phyloP scores from a whole-genome alignment of 2,888 invertebrate genomes.

The Taenaris catops region DNA sequence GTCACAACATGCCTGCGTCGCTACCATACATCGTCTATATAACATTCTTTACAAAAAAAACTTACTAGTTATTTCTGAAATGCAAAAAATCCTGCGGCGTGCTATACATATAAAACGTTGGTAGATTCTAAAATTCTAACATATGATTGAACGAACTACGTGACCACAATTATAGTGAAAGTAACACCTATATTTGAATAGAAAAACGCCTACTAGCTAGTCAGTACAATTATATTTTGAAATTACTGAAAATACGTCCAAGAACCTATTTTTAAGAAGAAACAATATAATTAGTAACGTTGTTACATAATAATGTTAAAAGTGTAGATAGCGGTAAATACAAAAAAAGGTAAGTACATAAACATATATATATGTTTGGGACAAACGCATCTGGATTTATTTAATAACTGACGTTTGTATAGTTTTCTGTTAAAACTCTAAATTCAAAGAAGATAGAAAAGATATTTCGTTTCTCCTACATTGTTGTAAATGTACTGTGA shows the following conservation, averaged over 20 bases:
- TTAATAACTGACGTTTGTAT: no score
- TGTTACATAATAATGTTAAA: no score
- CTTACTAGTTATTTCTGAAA: conserved; percentile 31
- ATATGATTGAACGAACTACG: conserved; percentile 32
- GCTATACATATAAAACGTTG: conserved; percentile 40
- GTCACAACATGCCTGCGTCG: conserved; percentile 10
- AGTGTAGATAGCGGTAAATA: no score
- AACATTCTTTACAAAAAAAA: conserved; percentile 23
- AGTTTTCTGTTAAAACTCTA: no score
- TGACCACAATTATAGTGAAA: conserved; percentile 37
- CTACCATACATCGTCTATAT: conserved; percentile 20
- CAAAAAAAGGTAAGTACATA: no score
- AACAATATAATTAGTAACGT: no score
- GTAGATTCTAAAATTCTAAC: conserved; percentile 45
- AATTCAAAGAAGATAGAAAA: no score
- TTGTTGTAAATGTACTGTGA: no score
- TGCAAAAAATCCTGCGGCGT: conserved; percentile 57
- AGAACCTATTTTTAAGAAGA: no score
- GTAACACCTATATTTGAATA: conserved; percentile 36
- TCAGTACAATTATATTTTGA: conserved; percentile 33
- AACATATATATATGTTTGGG: no score
- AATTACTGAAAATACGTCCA: conserved; percentile 8
- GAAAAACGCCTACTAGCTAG: conserved; percentile 45
- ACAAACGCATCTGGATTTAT: no score
- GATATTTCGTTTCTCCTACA: no score